Conservation (phyloP, 2,888 invertebrate genomes). For the Habroteleia sp. region DNA sequence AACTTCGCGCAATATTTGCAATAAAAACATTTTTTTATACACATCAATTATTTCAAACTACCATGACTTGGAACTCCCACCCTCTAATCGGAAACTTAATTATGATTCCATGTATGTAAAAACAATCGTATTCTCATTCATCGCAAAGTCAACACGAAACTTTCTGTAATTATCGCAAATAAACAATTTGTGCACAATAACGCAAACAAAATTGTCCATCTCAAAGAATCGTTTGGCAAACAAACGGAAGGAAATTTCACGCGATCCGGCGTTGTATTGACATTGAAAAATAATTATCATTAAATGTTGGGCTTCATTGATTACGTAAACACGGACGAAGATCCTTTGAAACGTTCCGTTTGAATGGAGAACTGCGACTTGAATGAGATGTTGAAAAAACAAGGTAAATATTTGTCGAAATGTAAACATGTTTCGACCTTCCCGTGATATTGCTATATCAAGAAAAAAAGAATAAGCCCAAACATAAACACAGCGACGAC, state of each 20-base stretch:
- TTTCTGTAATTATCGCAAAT: not conserved
- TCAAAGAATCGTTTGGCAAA: conserved; percentile 1
- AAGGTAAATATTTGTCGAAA: conserved; percentile 18
- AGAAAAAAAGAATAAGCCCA: conserved; percentile 5
- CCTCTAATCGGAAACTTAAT: not conserved
- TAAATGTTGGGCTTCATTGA: conserved; percentile 35
- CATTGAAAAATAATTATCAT: conserved; percentile 44
- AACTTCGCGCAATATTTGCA: too few species aligned
- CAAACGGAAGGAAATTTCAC: conserved; percentile 3
- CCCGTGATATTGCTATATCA: not conserved
- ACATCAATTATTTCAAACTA: too few species aligned
- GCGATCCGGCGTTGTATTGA: conserved; percentile 15
- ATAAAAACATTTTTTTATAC: too few species aligned
- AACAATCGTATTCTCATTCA: not conserved
- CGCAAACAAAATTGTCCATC: not conserved
- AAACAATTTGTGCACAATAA: conserved; percentile 8
- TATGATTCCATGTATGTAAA: not conserved
- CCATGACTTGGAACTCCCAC: too few species aligned
- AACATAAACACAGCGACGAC: conserved; percentile 4
- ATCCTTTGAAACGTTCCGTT: conserved; percentile 11
- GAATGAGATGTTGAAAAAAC: conserved; percentile 7
- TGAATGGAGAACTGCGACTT: conserved; percentile 10
- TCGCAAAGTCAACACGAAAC: not conserved
- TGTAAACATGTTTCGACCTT: conserved; percentile 29
- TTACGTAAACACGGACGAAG: conserved; percentile 22